phyloP scores from a whole-genome alignment of 2,797 vertebrate genomes.

The Catharus ustulatus region DNA sequence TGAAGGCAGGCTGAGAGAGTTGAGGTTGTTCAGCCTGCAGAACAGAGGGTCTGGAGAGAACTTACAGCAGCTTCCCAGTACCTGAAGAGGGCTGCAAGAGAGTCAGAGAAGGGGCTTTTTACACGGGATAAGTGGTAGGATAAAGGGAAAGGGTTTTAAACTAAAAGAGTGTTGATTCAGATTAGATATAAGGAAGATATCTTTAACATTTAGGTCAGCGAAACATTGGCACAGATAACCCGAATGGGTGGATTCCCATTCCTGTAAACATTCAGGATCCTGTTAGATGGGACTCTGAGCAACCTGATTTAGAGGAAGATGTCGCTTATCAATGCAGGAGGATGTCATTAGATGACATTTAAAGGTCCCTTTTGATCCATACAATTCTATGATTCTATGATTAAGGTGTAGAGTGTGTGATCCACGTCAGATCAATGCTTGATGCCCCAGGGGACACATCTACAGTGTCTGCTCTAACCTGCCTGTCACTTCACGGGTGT shows the following conservation, averaged over 20 bases:
- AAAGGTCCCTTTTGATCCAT: not conserved
- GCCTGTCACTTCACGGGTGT: not conserved
- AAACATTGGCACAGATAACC: not conserved
- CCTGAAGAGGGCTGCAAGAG: too few species aligned
- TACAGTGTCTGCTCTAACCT: constrained; percentile 4
- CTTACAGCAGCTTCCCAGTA: not conserved
- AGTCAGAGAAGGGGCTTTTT: not conserved
- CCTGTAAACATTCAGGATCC: not conserved
- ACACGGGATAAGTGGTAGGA: not conserved
- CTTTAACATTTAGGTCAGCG: not conserved
- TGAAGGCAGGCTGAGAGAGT: not conserved
- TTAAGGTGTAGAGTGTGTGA: not conserved
- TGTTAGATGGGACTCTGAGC: not conserved
- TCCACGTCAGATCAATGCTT: not conserved
- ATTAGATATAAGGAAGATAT: not conserved
- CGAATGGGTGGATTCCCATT: too few species aligned
- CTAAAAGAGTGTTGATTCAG: not conserved
- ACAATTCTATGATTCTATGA: not conserved
- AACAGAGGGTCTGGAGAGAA: not conserved
- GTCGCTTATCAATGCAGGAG: not conserved
- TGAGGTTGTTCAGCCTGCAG: not conserved
- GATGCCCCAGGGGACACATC: not conserved
- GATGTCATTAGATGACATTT: not conserved
- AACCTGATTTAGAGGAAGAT: not conserved
- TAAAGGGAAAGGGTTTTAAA: not conserved